These are phyloP conservation scores for Cephus spinipes DNA, from an alignment of 2,888 invertebrate genomes.

Conservation along the genomic window DNA sequence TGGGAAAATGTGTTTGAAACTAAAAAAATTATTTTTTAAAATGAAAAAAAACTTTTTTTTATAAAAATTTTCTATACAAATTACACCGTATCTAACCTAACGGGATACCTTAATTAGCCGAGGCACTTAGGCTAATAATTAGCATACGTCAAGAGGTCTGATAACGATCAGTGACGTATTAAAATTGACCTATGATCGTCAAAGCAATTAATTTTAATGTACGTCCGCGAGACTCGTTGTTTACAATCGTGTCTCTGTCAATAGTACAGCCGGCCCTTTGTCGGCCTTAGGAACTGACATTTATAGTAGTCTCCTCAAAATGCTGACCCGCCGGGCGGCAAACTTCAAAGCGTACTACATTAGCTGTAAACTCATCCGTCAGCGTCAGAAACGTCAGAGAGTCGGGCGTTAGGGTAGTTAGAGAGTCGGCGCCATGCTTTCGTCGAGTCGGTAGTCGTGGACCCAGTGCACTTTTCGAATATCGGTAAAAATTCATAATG, in stretches of 20 bases:
- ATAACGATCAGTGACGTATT: background rate
- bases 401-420: too few species aligned
- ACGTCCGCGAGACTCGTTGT: constrained; percentile 25
- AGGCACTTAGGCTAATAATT: background rate
- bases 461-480: background rate
- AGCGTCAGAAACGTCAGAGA: constrained; percentile 59
- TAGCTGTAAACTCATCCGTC: constrained; percentile 65
- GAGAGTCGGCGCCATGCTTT: constrained; percentile 47
- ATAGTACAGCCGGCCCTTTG: constrained; percentile 30
- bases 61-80: too few species aligned
- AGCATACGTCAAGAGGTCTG: background rate
- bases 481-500: background rate
- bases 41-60: too few species aligned
- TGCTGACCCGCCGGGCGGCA: constrained; percentile 45
- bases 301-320: constrained; percentile 38
- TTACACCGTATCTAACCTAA: background rate
- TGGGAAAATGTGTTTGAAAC: background rate
- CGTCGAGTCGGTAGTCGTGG: background rate
- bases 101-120: background rate
- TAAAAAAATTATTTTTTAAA: background rate
- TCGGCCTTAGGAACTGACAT: constrained; percentile 25
- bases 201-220: constrained; percentile 23
- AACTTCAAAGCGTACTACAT: constrained; percentile 61
- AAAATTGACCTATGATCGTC: constrained; percentile 4
- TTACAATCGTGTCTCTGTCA: constrained; percentile 31